Base-by-base conservation (phyloP, 2,888 invertebrate species). In the Carabus problematicus region DNA sequence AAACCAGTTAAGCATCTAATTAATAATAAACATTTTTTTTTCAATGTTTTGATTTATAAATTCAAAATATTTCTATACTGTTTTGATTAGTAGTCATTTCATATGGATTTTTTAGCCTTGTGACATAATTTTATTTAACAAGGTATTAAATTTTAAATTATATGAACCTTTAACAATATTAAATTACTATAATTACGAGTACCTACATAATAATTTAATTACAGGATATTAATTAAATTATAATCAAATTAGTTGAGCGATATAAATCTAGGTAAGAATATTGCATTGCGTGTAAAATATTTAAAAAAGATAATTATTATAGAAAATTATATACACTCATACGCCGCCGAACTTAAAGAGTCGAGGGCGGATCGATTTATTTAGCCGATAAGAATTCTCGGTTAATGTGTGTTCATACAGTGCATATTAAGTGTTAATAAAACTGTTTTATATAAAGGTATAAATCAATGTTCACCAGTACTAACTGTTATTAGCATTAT, bases 401-500 rank as follows among this genome's bases (percentile, higher is more conserved):
- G 45, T 45, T 12, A 12, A 45, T 18, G 19, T 52, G 52, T 52
- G 52, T 52, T 52, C 19, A 52, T 19, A n/a, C n/a, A 52, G 52
- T 52, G 19, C 1, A 52, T 1, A 18, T 52, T 52, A 16, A 52
- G 19, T 19, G 52, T 52, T 52, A 52, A 52, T 52, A 52, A 19
- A 29, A 52, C 19, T 52, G 52, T 52, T 52, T 52, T 52, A 52
- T 52, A 16, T 52, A 8, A 4, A 18, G 52, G 19, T 19, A 52
- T 52, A 52, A 52, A 52, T 52, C 52, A 52, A 52, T 18, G 49
- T 7, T 49, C 16, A 16, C 8, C 52, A 18, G 9, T 49, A 18
- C 52, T 52, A 16, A 45, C 55, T 64, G 66, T 56, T 67, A 67
- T 67, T 67, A 67, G 52, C 67, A 67, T 67, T 67, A 60, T 67